These are phyloP conservation scores for Poicephalus gulielmi DNA, from an alignment of 2,113 vertebrate genomes.

Conservation along the genomic window DNA sequence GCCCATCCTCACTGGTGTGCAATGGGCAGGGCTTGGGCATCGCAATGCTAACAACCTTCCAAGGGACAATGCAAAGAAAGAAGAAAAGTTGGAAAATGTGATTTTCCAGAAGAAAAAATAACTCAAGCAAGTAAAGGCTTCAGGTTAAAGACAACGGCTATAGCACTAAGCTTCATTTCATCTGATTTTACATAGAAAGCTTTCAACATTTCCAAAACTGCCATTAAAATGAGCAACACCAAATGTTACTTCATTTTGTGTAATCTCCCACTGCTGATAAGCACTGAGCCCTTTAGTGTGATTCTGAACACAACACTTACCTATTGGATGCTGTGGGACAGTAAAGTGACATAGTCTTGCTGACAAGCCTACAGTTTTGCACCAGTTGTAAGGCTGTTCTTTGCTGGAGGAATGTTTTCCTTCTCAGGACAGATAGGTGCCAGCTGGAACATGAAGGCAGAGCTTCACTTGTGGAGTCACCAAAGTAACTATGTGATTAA, in stretches of 20 bases:
- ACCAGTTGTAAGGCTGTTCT: not conserved
- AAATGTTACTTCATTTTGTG: not conserved
- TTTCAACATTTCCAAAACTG: not conserved
- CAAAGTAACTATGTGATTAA: not conserved
- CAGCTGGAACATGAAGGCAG: not conserved
- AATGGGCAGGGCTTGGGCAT: rapidly evolving
- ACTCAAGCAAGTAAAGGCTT: not conserved
- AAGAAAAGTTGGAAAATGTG: not conserved
- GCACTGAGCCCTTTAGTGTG: not conserved
- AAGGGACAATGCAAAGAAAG: not conserved
- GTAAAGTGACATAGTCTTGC: not conserved
- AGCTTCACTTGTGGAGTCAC: not conserved
- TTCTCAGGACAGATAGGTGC: not conserved
- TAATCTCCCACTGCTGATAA: not conserved
- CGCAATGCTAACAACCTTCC: not conserved
- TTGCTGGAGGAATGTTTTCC: rapidly evolving
- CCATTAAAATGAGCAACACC: not conserved
- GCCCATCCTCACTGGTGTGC: not conserved
- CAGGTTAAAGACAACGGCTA: not conserved
- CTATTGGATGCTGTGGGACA: not conserved
- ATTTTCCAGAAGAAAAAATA: not conserved
- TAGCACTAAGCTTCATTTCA: not conserved
- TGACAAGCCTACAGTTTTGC: not conserved
- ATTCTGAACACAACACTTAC: not conserved
- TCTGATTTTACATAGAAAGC: not conserved